A percentile compares a stretch with the other conserved stretches of the same genome.
phyloP scores from a whole-genome alignment of 1,140 invertebrate species.

The Orchesella cincta region DNA sequence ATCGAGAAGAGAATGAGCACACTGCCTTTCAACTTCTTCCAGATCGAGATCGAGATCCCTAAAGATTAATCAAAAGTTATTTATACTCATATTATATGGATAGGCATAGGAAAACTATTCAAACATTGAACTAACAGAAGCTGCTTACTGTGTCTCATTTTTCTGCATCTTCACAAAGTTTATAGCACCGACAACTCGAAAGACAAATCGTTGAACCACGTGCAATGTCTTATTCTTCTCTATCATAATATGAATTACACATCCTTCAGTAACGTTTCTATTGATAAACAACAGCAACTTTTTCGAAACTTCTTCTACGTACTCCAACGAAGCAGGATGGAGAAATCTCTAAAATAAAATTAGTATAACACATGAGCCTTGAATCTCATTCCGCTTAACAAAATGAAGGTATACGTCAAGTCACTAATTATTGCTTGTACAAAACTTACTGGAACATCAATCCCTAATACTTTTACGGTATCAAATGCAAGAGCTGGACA shows the following conservation, averaged over 20 bases:
- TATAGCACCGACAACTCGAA: background rate
- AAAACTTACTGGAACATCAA: background rate
- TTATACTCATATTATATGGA: background rate
- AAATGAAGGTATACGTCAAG: background rate
- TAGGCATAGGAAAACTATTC: background rate
- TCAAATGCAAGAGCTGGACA: background rate
- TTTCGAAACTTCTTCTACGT: conserved; percentile 13
- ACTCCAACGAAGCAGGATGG: conserved; percentile 12
- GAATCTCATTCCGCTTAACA: background rate
- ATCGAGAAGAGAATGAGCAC: background rate
- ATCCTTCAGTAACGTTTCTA: background rate
- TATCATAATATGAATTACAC: background rate
- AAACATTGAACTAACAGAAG: background rate
- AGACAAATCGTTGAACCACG: conserved; percentile 11
- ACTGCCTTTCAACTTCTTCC: background rate
- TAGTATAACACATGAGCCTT: conserved; percentile 6
- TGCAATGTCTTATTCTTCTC: conserved; percentile 7
- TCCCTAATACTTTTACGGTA: background rate
- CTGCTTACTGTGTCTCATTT: background rate
- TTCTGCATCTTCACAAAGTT: background rate
- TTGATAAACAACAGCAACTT: background rate
- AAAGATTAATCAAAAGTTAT: background rate
- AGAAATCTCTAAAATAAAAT: background rate
- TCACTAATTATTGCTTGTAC: background rate
- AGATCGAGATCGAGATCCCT: background rate